Evolutionary conservation across 2,888 invertebrate genomes (phyloP), one percentile per base, ranked within the genome.

Genomic region (Microctonus hyperodae): DNA sequence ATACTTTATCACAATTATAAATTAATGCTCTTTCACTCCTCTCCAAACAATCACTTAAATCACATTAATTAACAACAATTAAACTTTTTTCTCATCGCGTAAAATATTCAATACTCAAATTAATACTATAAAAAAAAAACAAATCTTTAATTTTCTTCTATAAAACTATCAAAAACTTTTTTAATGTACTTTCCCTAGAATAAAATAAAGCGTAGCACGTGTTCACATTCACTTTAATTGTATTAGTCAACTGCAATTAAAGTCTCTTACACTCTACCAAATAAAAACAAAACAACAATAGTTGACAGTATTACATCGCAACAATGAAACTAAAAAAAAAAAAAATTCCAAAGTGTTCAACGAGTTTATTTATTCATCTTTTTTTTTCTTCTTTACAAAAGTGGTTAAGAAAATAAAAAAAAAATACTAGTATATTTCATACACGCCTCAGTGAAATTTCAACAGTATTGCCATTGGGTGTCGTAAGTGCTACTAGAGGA

Each of bases 61-160:
- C 78, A 78, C 74, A 74, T 71, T 71, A 68, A 78, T 75, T 73
- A 76, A 77, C 2, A 13, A 59, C 73, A 76, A 78, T 78, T 77
- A 76, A 77, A 72, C 76, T 70, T 74, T 70, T 70, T 71, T 69
- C 33, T 5, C 57, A 40, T 59, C 40, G 20, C 51, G 33, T 6
- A 16, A 61, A 51, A 31, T 61, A 31, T n/a, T n/a, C n/a, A 61
- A 61, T 50, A 25, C n/a, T 22, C 25, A 35, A 35, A 35, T 9
- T 10, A 7, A 7, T 35, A 11, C 2, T 1, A 35, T 11, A 35
- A 35, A 35, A 35, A 13, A 7, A 2, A 35, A 35, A 35, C 7
- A 35, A 35, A 9, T 13, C 10, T 1, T 35, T 9, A 1, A 10
- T 1, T 10, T 35, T 7, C 35, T 13, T 2, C 2, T 2, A n/a